phyloP scores from a whole-genome alignment of 2,797 vertebrate species.

The Protosalanx chinensis region DNA sequence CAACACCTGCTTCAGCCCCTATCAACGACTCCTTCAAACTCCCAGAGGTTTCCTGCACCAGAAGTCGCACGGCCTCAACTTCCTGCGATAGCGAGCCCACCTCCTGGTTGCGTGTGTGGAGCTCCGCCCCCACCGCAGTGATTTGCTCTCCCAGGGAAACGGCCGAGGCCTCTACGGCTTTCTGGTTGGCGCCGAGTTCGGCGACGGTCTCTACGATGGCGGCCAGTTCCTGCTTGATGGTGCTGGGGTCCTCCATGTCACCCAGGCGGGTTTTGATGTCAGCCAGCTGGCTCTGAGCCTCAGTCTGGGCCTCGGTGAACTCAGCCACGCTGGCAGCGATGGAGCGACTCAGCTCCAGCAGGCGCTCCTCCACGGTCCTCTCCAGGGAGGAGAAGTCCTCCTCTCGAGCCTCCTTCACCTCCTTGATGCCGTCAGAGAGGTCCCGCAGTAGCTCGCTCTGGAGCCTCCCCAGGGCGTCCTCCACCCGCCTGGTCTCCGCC shows the following conservation, averaged over 20 bases:
- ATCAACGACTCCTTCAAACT: constrained; percentile 74
- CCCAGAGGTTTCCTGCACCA: constrained; percentile 67
- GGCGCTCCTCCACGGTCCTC: constrained; percentile 85
- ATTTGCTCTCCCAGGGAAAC: constrained; percentile 79
- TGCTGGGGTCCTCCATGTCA: constrained; percentile 64
- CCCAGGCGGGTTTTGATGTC: constrained; percentile 81
- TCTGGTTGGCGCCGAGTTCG: constrained; percentile 69
- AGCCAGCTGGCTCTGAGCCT: constrained; percentile 81
- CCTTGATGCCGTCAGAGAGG: constrained; percentile 83
- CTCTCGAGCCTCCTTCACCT: constrained; percentile 88
- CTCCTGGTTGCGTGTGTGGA: constrained; percentile 88
- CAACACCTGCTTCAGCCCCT: constrained; percentile 61
- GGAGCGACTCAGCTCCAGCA: constrained; percentile 87
- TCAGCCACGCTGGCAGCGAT: constrained; percentile 84
- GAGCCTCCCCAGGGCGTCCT: constrained; percentile 89
- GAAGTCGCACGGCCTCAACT: constrained; percentile 77
- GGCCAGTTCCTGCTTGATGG: constrained; percentile 74
- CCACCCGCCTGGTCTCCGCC: constrained; percentile 81
- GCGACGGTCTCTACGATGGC: constrained; percentile 72
- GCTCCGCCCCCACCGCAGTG: constrained; percentile 78
- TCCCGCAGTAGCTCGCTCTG: constrained; percentile 89
- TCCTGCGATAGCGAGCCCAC: constrained; percentile 83
- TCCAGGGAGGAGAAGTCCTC: constrained; percentile 88
- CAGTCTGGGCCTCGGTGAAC: constrained; percentile 84
- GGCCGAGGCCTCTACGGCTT: constrained; percentile 66